Base-by-base conservation (phyloP, 2,113 vertebrate species). In the Lota lota region DNA sequence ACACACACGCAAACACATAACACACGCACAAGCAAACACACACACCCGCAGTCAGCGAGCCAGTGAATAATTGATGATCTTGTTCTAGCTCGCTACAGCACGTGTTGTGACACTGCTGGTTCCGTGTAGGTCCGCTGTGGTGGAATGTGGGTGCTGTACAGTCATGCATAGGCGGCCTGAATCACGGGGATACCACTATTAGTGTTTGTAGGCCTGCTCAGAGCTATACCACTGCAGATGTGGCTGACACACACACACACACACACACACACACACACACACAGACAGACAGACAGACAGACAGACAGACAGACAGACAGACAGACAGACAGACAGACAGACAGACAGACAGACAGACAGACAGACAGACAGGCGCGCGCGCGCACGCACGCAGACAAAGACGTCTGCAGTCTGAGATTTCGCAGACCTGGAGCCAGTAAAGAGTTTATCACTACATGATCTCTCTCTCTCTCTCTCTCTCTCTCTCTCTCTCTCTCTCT, bases 51-150 rank as follows among this genome's bases (percentile, higher is more conserved):
- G 75, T 78, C 83, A 67, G 76, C 28, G 63, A 83, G 75, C 69
- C 78, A 22, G 78, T 76, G 82, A 82, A 86, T 85, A 84, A 82
- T 83, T 79, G 60, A 82, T 74, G 74, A 40, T 77, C 66, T 75
- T 28, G 19, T 68, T 70, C 63, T 22, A 22, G 70, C 75, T 63
- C 79, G 83, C 73, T 79, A 80, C 53, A 22, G 22, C 62, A 66
- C 77, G 70, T 47, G 10, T 47, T 47, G 8, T 11, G 28, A 33
- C 10, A 47, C 40, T 47, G 6, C 40, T 47, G 40, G 40, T 10
- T 47, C 8, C 40, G 40, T 47, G 40, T 47, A 47, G 40, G 80
- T 83, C 72, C 77, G 74, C 85, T 83, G 75, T 76, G 73, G 73
- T 57, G 63, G 67, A 68, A 60, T 33, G 28, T 67, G 8, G 51